Base-by-base conservation (phyloP, 2,888 invertebrate genomes). In the Dascillus cervinus region DNA sequence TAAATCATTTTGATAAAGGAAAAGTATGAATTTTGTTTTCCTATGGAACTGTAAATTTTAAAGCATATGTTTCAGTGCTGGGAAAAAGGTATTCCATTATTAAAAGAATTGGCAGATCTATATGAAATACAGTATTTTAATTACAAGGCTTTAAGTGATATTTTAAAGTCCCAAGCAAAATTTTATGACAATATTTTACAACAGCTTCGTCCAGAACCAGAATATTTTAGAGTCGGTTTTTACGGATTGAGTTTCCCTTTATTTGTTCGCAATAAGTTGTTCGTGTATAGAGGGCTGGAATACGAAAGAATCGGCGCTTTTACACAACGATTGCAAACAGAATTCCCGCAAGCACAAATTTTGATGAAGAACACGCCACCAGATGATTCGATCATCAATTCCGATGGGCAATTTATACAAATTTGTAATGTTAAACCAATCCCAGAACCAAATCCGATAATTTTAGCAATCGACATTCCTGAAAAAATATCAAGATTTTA, bases 241-340 rank as follows among this genome's bases (percentile, higher is more conserved):
- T 95, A 90, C 55, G 96, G 95, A 10, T 77, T 86, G 52, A 87
- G 87, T 20, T 88, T 94, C 59, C 95, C 95, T 3, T 68, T 89
- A n/a, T 95, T 95, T 66, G 87, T 95, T 23, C 75, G 92, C 90
- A 95, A 92, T 58, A 92, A 91, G 58, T 83, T 88, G 54, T 95
- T 95, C 62, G 85, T 96, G 3, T 96, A 95, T 65, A 82, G 96
- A 43, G 96, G 96, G 0, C 71, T 89, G 53, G 95, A 95, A 59
- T 96, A 92, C 64, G 96, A 96, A 66, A 73, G 92, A 43, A 86
- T 96, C 49, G 87, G 87, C 34, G 90, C 92, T 34, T 96, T 96
- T 60, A 92, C 90, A 0, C 89, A 91, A 60, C 75, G 95, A 13
- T 67, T 96, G 38, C 91, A 92, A 64, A 86, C 87, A 0, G 91